phyloP scores from a whole-genome alignment of 2,888 invertebrate genomes.

The Subacronicta megacephala region DNA sequence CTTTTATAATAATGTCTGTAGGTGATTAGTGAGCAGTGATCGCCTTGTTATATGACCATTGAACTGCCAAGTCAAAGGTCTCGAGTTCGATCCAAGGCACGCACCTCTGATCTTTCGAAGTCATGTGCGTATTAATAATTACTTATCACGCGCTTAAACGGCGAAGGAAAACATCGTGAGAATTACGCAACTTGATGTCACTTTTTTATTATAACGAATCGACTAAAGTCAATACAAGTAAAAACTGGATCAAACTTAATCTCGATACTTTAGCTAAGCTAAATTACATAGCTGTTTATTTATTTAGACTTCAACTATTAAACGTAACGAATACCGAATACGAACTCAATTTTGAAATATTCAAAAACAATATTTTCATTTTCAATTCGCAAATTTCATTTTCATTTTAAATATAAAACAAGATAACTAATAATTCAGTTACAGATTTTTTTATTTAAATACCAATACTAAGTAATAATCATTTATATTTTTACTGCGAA shows the following conservation, averaged over 20 bases:
- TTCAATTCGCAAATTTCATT: not conserved
- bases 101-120: too few species aligned
- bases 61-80: too few species aligned
- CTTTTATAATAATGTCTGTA: too few species aligned
- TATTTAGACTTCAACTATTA: slow-evolving; percentile 5
- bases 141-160: too few species aligned
- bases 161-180: too few species aligned
- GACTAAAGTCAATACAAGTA: slow-evolving; percentile 17
- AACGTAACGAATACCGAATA: not conserved
- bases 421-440: not conserved
- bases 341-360: slow-evolving; percentile 7
- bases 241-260: slow-evolving; percentile 9
- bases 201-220: slow-evolving; percentile 11
- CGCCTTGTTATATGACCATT: too few species aligned
- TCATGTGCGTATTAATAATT: too few species aligned
- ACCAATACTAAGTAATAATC: not conserved
- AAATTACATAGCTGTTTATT: slow-evolving; percentile 25
- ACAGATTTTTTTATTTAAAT: not conserved
- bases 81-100: too few species aligned
- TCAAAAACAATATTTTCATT: not conserved
- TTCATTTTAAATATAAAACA: not conserved
- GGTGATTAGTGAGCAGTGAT: too few species aligned
- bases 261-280: slow-evolving; percentile 10
- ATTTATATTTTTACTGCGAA: too few species aligned
- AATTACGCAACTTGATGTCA: slow-evolving; percentile 14